Conservation (phyloP, 2,888 invertebrate species). For the Eilema depressum region DNA sequence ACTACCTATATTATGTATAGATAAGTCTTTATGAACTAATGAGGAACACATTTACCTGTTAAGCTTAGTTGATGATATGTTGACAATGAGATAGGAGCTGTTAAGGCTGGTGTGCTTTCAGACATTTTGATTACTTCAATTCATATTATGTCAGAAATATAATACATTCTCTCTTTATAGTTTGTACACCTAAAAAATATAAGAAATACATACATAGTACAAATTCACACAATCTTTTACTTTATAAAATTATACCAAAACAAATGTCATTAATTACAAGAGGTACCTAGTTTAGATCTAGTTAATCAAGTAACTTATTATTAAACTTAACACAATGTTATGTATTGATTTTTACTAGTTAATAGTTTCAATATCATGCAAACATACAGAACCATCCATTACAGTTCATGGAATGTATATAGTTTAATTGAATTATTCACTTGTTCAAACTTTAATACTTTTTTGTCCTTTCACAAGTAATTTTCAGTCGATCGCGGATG, state of each 20-base stretch:
- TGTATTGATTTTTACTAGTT: not conserved
- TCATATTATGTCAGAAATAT: slow-evolving; percentile 52
- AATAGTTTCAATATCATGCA: not conserved
- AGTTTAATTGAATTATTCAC: not conserved
- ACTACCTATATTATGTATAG: not conserved
- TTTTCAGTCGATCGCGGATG: not conserved
- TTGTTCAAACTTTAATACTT: not conserved
- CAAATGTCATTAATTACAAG: not conserved
- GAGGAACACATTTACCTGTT: slow-evolving; percentile 67
- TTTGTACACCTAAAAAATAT: slow-evolving; percentile 36
- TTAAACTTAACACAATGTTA: not conserved
- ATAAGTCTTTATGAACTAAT: not conserved
- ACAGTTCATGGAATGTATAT: not conserved
- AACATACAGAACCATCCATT: not conserved
- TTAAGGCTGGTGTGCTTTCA: slow-evolving; percentile 75
- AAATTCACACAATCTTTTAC: not conserved
- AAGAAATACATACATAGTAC: not conserved
- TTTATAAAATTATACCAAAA: not conserved
- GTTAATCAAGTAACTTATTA: not conserved
- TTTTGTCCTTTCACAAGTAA: slow-evolving; percentile 1
- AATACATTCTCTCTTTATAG: slow-evolving; percentile 21
- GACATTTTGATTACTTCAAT: slow-evolving; percentile 73
- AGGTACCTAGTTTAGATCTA: not conserved
- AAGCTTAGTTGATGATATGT: slow-evolving; percentile 84
- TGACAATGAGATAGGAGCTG: slow-evolving; percentile 79